A percentile compares a stretch with the other conserved stretches of the same genome.
Conservation (phyloP, 2,888 invertebrate genomes). For the Phlogophora meticulosa region DNA sequence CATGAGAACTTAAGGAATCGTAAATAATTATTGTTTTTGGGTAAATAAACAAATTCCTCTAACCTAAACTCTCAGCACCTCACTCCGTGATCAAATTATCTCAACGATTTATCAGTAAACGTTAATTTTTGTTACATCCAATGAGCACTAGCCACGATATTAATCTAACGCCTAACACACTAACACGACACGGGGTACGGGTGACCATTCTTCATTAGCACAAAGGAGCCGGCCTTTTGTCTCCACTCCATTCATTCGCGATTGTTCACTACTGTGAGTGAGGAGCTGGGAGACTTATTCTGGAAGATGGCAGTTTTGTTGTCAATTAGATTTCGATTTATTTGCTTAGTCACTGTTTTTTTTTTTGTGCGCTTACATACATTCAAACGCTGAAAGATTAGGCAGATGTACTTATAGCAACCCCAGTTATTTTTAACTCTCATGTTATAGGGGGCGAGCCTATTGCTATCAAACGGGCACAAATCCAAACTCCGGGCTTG, state of each 20-base stretch:
- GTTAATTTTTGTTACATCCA: constrained; percentile 65
- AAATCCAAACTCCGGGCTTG: too few species aligned
- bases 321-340: constrained; percentile 12
- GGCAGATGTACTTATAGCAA: too few species aligned
- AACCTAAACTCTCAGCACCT: not conserved
- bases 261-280: constrained; percentile 85
- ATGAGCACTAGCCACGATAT: constrained; percentile 72
- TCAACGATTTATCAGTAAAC: constrained; percentile 51
- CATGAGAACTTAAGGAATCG: too few species aligned
- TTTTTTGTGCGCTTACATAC: too few species aligned
- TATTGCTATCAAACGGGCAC: too few species aligned
- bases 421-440: too few species aligned
- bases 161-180: constrained; percentile 87
- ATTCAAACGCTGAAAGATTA: too few species aligned
- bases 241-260: constrained; percentile 87
- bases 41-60: not conserved
- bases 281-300: constrained; percentile 76
- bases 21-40: too few species aligned
- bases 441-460: too few species aligned
- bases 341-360: constrained; percentile 1
- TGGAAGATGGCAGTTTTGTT: constrained; percentile 37
- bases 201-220: constrained; percentile 90
- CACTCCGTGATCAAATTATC: constrained; percentile 14
- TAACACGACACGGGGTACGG: constrained; percentile 80
- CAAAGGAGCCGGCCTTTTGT: constrained; percentile 89